Evolutionary conservation across 2,113 vertebrate genomes (phyloP).

Genomic region (Clupea harengus): DNA sequence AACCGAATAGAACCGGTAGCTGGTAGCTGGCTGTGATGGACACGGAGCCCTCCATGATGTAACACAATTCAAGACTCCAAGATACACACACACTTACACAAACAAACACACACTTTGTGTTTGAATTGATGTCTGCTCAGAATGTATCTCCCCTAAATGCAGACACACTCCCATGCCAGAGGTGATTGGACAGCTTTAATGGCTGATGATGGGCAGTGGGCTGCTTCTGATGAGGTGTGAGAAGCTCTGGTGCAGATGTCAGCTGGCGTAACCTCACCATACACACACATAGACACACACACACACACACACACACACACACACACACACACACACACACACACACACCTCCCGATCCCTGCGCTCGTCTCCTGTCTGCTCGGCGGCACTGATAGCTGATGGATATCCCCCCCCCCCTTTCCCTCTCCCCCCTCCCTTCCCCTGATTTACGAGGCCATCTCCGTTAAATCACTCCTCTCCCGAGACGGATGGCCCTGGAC

Average conservation of each 20-base stretch:
- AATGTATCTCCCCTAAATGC: not conserved
- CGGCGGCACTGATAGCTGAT: not conserved
- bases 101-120: not conserved
- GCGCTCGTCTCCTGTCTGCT: not conserved
- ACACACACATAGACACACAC: slow-evolving; percentile 11
- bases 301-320: slow-evolving; percentile 21
- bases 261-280: not conserved
- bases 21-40: no score
- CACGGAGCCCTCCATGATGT: no score
- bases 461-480: slow-evolving; percentile 11
- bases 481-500: slow-evolving; percentile 4
- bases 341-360: not conserved
- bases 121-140: no score
- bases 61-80: no score
- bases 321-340: slow-evolving; percentile 21
- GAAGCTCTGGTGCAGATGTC: not conserved
- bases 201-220: not conserved
- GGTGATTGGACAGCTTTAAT: not conserved
- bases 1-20: no score
- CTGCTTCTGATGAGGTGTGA: not conserved
- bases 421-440: not conserved
- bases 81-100: not conserved
- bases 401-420: not conserved
- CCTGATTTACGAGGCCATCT: slow-evolving; percentile 12
- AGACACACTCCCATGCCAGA: not conserved